phyloP scores from a whole-genome alignment of 2,888 invertebrate genomes.

The Craniophora ligustri region DNA sequence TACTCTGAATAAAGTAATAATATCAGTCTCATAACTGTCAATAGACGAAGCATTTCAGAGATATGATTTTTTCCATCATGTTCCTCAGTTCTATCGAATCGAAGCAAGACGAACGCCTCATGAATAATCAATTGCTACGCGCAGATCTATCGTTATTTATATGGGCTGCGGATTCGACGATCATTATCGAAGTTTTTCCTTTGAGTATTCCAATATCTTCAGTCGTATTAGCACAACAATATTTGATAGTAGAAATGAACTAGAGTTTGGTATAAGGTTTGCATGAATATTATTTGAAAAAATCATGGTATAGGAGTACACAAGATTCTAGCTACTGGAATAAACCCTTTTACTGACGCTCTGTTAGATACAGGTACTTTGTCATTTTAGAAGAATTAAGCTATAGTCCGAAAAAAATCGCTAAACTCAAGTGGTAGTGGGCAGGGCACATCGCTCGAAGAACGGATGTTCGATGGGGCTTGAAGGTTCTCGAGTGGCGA shows the following conservation, averaged over 20 bases:
- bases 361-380: too few species aligned
- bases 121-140: constrained; percentile 66
- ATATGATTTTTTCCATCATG: constrained; percentile 49
- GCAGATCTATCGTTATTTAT: constrained; percentile 56
- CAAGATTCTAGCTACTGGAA: too few species aligned
- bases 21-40: constrained; percentile 2
- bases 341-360: too few species aligned
- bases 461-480: too few species aligned
- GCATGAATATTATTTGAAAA: too few species aligned
- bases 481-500: too few species aligned
- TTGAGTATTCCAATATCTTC: constrained; percentile 34
- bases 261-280: too few species aligned
- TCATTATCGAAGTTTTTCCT: constrained; percentile 52
- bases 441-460: too few species aligned
- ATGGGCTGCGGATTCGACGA: constrained; percentile 51
- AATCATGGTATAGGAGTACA: too few species aligned
- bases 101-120: constrained; percentile 58
- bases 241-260: constrained; percentile 14
- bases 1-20: background rate
- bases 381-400: too few species aligned
- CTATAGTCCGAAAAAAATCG: too few species aligned
- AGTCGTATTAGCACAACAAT: constrained; percentile 10
- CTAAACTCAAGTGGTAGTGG: too few species aligned
- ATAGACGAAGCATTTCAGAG: constrained; percentile 24
- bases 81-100: constrained; percentile 40